These are phyloP conservation scores for Caenorhabditis afra DNA, from an alignment of 2,888 invertebrate species.

Conservation along the genomic window DNA sequence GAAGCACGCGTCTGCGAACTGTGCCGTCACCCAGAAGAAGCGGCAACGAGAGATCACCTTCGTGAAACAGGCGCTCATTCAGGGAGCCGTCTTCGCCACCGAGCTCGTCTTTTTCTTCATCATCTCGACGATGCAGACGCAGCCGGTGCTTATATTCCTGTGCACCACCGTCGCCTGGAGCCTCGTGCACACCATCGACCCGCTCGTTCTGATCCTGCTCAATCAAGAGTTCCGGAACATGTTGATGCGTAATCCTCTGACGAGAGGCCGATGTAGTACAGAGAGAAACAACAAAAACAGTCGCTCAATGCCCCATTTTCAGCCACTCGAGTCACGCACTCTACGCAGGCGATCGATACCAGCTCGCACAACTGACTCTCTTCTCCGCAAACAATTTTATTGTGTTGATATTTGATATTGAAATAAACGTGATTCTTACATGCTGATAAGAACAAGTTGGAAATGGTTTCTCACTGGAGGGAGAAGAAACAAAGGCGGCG, in stretches of 20 bases:
- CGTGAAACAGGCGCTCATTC: constrained; percentile 51
- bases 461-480: background rate
- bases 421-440: constrained; percentile 20
- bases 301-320: constrained; percentile 1
- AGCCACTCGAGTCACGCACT: constrained; percentile 50
- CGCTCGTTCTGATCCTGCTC: constrained; percentile 41
- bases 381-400: constrained; percentile 22
- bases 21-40: constrained; percentile 30
- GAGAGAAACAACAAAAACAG: too few relatives aligned
- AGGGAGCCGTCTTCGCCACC: constrained; percentile 46
- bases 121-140: constrained; percentile 44
- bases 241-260: constrained; percentile 28
- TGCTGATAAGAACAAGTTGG: constrained; percentile 9
- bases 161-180: constrained; percentile 58
- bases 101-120: constrained; percentile 56
- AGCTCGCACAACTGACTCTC: constrained; percentile 35
- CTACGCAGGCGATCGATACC: constrained; percentile 34
- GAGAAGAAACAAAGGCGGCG: constrained; percentile 5
- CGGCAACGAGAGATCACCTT: constrained; percentile 47
- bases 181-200: constrained; percentile 51
- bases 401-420: background rate
- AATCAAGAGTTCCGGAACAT: constrained; percentile 51
- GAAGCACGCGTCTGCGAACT: constrained; percentile 32
- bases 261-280: constrained; percentile 22
- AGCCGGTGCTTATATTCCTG: constrained; percentile 41